Evolutionary conservation across 2,113 vertebrate species (phyloP).

Genomic region (Sylvia atricapilla): DNA sequence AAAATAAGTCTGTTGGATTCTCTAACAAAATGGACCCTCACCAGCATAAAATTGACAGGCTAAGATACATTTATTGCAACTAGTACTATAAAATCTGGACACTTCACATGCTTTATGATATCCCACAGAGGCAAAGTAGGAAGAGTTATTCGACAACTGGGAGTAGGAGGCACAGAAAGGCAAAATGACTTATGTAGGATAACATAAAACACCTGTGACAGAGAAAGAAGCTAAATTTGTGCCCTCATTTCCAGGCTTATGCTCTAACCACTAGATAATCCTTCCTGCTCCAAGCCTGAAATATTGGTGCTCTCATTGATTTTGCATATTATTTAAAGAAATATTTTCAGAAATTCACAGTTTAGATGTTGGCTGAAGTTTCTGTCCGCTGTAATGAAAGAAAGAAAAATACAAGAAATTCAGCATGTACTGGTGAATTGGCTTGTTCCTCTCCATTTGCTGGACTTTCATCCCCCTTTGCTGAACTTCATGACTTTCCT

Average conservation of each 20-base stretch:
- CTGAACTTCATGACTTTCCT: not conserved
- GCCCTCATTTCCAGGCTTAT: not conserved
- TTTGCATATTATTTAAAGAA: not conserved
- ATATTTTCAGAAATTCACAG: not conserved
- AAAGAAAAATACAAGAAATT: not conserved
- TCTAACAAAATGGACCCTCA: not conserved
- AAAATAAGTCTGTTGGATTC: not conserved
- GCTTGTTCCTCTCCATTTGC: fast-evolving
- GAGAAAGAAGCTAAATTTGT: not conserved
- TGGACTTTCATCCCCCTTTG: not conserved
- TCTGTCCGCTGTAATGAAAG: not conserved
- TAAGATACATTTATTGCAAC: constrained; percentile 10
- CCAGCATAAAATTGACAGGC: constrained; percentile 17
- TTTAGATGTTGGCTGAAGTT: not conserved
- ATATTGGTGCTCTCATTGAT: not conserved
- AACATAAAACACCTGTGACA: not conserved
- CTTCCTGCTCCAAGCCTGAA: not conserved
- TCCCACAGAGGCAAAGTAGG: not conserved
- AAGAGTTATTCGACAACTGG: constrained; percentile 41
- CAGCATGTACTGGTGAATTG: not conserved
- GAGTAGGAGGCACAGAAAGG: constrained; percentile 13
- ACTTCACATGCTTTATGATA: constrained; percentile 35
- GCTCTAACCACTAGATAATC: not conserved
- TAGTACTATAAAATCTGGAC: constrained; percentile 39
- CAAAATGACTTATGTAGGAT: constrained; percentile 21